Conservation (phyloP, 2,797 vertebrate genomes). For the Ptychadena robeensis region DNA sequence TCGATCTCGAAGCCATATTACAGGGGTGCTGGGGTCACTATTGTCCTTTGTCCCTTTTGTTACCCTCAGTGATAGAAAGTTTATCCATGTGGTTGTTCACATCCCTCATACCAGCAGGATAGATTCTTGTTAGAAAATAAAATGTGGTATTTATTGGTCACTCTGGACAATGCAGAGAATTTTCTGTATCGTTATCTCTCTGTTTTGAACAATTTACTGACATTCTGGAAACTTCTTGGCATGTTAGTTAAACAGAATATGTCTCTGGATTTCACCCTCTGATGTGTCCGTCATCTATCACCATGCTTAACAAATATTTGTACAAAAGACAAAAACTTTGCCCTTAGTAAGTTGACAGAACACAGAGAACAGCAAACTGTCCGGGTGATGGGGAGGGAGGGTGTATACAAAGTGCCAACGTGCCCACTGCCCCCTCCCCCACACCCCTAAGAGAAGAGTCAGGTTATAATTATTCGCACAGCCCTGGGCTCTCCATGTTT, state of each 20-base stretch:
- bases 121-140: not conserved
- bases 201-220: not conserved
- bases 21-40: too few species aligned
- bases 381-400: not conserved
- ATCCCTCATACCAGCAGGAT: not conserved
- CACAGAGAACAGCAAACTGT: not conserved
- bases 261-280: not conserved
- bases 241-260: not conserved
- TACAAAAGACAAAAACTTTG: not conserved
- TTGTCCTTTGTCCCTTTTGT: too few species aligned
- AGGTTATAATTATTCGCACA: not conserved
- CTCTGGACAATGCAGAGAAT: not conserved
- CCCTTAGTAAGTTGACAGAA: not conserved
- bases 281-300: not conserved
- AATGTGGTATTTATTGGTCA: not conserved
- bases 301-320: slow-evolving; percentile 1
- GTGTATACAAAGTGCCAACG: not conserved
- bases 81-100: too few species aligned
- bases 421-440: not conserved
- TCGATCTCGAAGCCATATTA: not conserved
- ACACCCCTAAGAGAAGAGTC: not conserved
- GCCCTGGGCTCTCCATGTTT: not conserved
- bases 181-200: not conserved
- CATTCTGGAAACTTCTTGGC: not conserved
- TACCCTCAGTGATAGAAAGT: too few species aligned